Evolutionary conservation across 1,140 invertebrate species (phyloP), one percentile per base, ranked within the genome.

Genomic region (Euwallacea similis): DNA sequence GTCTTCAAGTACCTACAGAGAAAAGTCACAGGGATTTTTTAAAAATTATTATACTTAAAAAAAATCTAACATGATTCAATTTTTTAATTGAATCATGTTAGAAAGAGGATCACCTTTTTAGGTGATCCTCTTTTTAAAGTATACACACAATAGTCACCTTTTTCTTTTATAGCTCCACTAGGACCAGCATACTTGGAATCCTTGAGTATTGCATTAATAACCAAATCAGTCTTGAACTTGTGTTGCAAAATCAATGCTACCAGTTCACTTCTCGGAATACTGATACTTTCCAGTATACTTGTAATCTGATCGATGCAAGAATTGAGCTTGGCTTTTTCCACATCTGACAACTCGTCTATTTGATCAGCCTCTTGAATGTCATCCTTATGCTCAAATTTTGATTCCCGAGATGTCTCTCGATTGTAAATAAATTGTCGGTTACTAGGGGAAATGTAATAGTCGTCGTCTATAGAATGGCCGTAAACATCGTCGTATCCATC

Each of bases 401-500:
- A 87, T 68, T 85, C 87, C 60, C 85, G 80, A 13, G 84, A 84
- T 66, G 85, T 83, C 77, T 87, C 86, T 46, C 94, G 85, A 79
- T 96, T 93, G 80, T 91, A 98, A 76, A 96, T 88, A 83, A 94
- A 98, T 59, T 89, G 86, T 53, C 87, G 86, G 86, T 95, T 93
- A 78, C 90, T 91, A 7, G 96, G 95, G 33, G 95, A 98, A 69
- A 96, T 89, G 79, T 91, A 92, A 79, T 89, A 91, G 77, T 95
- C 94, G 79, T 94, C 93, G 83, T 97, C 95, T 21, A 97, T 88
- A 15, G 95, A 97, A 82, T 95, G 92, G 2, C 94, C 94, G 81
- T 96, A 97, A 69, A 94, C 88, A 85, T 96, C 93, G 78, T 96
- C 93, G 80, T 94, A 95, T 58, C 89, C 90, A 78, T 96, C 94